A percentile compares a stretch with the other conserved stretches of the same genome.
Conservation (phyloP, 2,113 vertebrate genomes). For the Cranoglanis bouderius region DNA sequence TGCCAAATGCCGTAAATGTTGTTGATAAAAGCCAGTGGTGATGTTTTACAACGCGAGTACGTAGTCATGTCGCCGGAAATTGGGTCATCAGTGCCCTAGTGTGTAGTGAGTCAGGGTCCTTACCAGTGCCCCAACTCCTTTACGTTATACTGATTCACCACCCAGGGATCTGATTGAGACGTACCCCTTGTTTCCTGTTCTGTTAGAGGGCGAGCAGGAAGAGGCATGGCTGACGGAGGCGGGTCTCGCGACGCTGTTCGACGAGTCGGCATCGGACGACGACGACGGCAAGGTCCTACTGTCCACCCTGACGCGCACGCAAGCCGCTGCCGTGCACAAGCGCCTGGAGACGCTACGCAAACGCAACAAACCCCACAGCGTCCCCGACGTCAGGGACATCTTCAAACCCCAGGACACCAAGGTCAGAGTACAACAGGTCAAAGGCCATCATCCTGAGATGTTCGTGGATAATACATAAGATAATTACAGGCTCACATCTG, state of each 20-base stretch:
- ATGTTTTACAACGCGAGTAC: no score
- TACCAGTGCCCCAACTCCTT: no score
- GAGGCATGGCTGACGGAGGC: slow-evolving; percentile 95
- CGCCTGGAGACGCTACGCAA: slow-evolving; percentile 84
- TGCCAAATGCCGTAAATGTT: no score
- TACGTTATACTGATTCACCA: no score
- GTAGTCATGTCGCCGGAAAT: no score
- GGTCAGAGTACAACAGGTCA: slow-evolving; percentile 50
- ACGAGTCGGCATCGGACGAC: slow-evolving; percentile 76
- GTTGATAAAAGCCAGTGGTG: no score
- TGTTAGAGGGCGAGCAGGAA: slow-evolving; percentile 90
- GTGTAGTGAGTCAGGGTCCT: no score
- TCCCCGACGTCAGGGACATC: slow-evolving; percentile 94
- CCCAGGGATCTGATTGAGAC: no score
- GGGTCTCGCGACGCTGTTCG: slow-evolving; percentile 86
- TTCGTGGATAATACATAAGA: not conserved
- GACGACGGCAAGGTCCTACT: slow-evolving; percentile 84
- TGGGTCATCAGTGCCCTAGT: no score
- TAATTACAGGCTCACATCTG: not conserved
- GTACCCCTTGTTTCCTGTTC: not conserved
- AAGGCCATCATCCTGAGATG: not conserved
- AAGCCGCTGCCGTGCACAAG: slow-evolving; percentile 87
- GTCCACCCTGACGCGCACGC: slow-evolving; percentile 88
- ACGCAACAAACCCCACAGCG: slow-evolving; percentile 86
- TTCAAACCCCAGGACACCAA: slow-evolving; percentile 72